Base-by-base conservation (phyloP, 2,888 invertebrate genomes). In the Tachina lurida region DNA sequence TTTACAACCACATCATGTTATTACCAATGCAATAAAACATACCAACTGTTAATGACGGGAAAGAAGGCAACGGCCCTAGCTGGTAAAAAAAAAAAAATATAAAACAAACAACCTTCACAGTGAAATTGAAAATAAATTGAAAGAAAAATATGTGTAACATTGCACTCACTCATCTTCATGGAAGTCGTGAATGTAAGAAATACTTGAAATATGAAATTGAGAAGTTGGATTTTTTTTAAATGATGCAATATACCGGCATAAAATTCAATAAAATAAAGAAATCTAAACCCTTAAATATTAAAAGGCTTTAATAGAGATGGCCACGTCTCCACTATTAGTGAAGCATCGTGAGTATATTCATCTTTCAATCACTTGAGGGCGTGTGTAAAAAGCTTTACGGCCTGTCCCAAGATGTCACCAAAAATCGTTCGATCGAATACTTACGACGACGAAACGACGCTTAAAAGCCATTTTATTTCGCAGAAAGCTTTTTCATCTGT, bases 61-160 rank as follows among this genome's bases (percentile, higher is more conserved):
- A 70, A 77, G 58, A 78, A 65, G 41, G 52, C 62, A 63, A 77
- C 45, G 47, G 70, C 76, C 70, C 58, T 60, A 49, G 43, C 15
- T 71, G 41, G 10, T 47, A 41, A 49, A 43, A 58, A 71, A 41
- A 47, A 17, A 19, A 13, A 8, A n/a, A n/a, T n/a, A n/a, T n/a
- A n/a, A n/a, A n/a, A n/a, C n/a, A n/a, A 54, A 45, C 60, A 70
- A 62, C 78, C 78, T 78, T 78, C 62, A 63, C 62, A 54, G 52
- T 78, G 54, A 70, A 78, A 70, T 43, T 78, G 10, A 31, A 19
- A 62, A 49, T 3, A 54, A 65, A 41, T 39, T n/a, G n/a, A 41
- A 67, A 45, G 1, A 74, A 60, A 56, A 45, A 22, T 7, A 54
- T 12, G 10, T 62, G 41, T 56, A 63, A 13, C 47, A 75, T 45